These are phyloP conservation scores for Balaeniceps rex DNA, from an alignment of 2,113 vertebrate species.

Conservation along the genomic window DNA sequence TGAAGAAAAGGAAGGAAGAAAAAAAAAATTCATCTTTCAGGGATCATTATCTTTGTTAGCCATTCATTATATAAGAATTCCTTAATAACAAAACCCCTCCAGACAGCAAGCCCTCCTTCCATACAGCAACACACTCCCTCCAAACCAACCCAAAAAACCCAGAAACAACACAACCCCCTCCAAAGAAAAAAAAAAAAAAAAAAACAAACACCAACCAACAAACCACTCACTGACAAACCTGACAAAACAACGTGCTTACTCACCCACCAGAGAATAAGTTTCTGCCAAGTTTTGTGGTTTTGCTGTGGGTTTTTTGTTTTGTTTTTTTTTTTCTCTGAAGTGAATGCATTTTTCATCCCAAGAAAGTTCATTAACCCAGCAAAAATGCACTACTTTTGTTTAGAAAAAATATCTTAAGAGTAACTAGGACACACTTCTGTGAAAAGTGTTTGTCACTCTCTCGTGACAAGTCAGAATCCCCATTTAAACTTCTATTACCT, in stretches of 20 bases:
- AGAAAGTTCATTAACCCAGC: background rate
- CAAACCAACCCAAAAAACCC: background rate
- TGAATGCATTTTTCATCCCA: background rate
- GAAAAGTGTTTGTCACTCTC: background rate
- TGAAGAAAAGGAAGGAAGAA: background rate
- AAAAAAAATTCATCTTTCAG: background rate
- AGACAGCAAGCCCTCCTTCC: background rate
- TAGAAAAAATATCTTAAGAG: background rate
- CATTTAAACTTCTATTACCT: background rate
- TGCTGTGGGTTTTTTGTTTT: no score
- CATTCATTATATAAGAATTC: background rate
- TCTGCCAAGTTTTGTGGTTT: background rate
- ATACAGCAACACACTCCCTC: background rate
- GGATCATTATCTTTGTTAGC: background rate
- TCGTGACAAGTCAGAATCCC: background rate
- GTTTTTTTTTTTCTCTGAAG: background rate
- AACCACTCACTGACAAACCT: background rate
- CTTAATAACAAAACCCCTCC: background rate
- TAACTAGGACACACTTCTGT: background rate
- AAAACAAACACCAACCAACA: background rate
- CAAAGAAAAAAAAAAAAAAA: background rate
- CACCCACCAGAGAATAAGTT: background rate
- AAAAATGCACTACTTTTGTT: background rate
- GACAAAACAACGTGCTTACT: no score
- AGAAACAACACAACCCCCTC: background rate